These are phyloP conservation scores for Trochalopteron elliotii DNA, from an alignment of 2,113 vertebrate species.

Conservation along the genomic window DNA sequence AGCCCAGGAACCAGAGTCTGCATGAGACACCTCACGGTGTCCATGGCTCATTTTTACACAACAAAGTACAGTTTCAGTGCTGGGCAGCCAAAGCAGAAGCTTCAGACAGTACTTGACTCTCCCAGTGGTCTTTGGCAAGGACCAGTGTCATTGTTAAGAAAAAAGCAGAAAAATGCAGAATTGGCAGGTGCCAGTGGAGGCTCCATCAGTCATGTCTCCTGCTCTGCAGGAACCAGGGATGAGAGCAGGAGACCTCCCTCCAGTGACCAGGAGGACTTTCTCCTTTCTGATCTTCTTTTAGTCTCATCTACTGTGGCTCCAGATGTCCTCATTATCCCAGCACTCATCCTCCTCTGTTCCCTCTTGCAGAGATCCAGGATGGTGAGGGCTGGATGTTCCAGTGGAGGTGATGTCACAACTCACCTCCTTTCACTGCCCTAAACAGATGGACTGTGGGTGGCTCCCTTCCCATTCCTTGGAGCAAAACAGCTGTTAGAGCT, in stretches of 20 bases:
- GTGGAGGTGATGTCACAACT: not conserved
- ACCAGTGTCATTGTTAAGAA: not conserved
- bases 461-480: not conserved
- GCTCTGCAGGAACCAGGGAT: not conserved
- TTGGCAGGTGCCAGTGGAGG: not conserved
- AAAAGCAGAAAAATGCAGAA: not conserved
- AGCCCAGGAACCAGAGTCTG: not conserved
- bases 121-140: not conserved
- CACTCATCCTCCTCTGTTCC: not conserved
- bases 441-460: not conserved
- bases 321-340: not conserved
- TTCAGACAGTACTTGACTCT: not conserved
- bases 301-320: not conserved
- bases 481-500: not conserved
- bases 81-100: not conserved
- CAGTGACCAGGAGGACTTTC: not conserved
- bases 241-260: not conserved
- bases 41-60: not conserved
- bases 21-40: not conserved
- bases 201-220: accelerated
- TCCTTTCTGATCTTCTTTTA: not conserved
- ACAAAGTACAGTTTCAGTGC: accelerated
- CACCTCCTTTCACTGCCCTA: not conserved
- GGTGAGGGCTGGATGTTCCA: not conserved
- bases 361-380: accelerated